Conservation (phyloP, 1,140 invertebrate species). For the Armadillidium nasatum region DNA sequence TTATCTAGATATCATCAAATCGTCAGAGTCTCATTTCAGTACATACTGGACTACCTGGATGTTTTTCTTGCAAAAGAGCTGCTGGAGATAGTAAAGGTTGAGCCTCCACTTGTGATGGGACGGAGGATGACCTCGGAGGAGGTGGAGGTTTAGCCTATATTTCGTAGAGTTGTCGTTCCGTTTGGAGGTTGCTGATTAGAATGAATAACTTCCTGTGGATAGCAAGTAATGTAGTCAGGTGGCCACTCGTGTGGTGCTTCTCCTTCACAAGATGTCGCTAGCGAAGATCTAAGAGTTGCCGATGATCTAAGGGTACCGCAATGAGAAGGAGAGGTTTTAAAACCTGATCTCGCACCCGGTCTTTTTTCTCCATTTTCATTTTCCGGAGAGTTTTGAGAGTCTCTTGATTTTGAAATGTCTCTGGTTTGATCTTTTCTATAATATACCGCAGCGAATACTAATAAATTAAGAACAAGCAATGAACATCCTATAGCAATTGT, state of each 20-base stretch:
- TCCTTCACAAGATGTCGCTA: constrained; percentile 40
- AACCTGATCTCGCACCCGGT: constrained; percentile 20
- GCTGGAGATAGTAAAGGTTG: constrained; percentile 33
- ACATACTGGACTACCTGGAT: constrained; percentile 23
- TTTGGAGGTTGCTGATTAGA: constrained; percentile 24
- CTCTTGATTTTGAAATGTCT: neutral
- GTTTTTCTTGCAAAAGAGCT: constrained; percentile 21
- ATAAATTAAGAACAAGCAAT: constrained; percentile 79
- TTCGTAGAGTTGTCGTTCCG: constrained; percentile 28
- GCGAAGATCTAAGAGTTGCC: constrained; percentile 39
- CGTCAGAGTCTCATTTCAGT: constrained; percentile 35
- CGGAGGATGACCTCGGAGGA: constrained; percentile 32
- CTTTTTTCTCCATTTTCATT: constrained; percentile 45
- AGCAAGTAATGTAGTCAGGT: constrained; percentile 40
- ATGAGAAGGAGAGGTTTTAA: constrained; percentile 38
- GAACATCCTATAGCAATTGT: constrained; percentile 89
- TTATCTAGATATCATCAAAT: neutral
- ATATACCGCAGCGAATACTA: constrained; percentile 88
- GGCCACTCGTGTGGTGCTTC: constrained; percentile 41
- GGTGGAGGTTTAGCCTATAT: constrained; percentile 18
- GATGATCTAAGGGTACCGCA: constrained; percentile 41
- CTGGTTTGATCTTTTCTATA: constrained; percentile 52
- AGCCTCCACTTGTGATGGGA: constrained; percentile 30
- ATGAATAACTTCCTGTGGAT: neutral
- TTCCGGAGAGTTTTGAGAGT: constrained; percentile 33